Evolutionary conservation across 2,888 invertebrate species (phyloP).

Genomic region (Oxycera nigricornis): DNA sequence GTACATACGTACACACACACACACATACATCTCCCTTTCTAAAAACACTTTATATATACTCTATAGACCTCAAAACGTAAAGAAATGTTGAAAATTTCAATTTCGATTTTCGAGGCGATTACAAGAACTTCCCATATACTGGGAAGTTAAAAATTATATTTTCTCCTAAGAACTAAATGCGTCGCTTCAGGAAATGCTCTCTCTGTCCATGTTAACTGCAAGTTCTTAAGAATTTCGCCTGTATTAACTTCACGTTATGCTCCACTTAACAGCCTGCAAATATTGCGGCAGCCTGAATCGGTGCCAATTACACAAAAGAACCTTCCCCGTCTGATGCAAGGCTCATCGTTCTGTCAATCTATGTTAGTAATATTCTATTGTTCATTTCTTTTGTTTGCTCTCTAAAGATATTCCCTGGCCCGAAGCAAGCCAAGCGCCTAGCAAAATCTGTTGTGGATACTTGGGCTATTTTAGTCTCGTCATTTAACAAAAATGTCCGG

Average conservation of each 20-base stretch:
- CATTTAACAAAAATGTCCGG: slow-evolving; percentile 20
- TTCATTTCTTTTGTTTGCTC: background rate
- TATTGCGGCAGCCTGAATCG: background rate
- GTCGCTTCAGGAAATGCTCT: no score
- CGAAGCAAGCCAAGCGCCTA: background rate
- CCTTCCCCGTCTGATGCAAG: background rate
- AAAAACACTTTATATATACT: no score
- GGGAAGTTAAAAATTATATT: no score
- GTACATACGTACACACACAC: no score
- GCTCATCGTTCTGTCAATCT: background rate
- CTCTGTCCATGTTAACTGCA: no score
- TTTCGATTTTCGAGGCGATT: no score
- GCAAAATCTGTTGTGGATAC: background rate
- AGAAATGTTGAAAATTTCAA: no score
- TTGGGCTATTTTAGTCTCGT: background rate
- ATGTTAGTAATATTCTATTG: background rate
- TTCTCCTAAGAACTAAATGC: no score
- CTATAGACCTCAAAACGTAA: no score
- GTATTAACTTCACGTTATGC: background rate
- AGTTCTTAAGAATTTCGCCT: no score
- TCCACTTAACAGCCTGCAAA: background rate
- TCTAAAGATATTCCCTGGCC: background rate
- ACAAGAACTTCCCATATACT: no score
- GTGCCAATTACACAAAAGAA: background rate
- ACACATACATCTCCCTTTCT: no score